These are phyloP conservation scores for Nycticorax nycticorax DNA, from an alignment of 2,113 vertebrate genomes.

Conservation along the genomic window DNA sequence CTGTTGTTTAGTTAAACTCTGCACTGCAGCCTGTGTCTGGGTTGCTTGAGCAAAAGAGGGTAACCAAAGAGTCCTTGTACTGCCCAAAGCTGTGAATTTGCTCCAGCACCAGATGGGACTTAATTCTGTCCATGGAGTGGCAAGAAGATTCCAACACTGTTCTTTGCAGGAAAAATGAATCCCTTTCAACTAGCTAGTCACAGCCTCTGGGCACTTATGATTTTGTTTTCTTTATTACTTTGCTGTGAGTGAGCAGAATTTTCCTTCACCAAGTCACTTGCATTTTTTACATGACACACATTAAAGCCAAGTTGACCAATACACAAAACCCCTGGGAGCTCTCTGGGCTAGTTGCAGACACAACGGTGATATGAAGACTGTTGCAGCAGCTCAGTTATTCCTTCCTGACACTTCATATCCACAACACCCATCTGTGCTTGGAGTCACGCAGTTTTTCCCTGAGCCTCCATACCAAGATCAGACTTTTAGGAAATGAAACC, in stretches of 20 bases:
- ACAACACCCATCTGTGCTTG: neutral
- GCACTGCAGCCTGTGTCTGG: neutral
- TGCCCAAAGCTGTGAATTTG: constrained; percentile 30
- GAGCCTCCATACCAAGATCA: neutral
- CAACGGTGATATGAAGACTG: neutral
- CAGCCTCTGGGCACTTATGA: neutral
- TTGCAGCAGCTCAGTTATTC: neutral
- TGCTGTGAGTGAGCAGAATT: constrained; percentile 15
- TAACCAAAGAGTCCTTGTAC: neutral
- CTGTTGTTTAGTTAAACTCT: constrained; percentile 32
- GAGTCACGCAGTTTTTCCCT: neutral
- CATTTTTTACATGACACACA: neutral
- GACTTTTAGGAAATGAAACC: constrained; percentile 46
- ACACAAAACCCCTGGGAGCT: neutral
- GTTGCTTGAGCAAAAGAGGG: neutral
- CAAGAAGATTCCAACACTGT: neutral
- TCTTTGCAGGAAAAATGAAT: constrained; percentile 36
- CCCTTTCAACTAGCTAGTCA: constrained; percentile 15
- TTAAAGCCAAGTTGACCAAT: neutral
- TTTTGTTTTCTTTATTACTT: constrained; percentile 26
- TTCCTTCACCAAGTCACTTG: constrained; percentile 1
- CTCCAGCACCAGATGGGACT: constrained; percentile 3
- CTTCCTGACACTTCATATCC: neutral
- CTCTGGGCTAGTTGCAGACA: neutral
- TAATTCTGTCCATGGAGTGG: neutral